These are phyloP conservation scores for Phragmatobia fuliginosa DNA, from an alignment of 2,888 invertebrate species.

Conservation along the genomic window DNA sequence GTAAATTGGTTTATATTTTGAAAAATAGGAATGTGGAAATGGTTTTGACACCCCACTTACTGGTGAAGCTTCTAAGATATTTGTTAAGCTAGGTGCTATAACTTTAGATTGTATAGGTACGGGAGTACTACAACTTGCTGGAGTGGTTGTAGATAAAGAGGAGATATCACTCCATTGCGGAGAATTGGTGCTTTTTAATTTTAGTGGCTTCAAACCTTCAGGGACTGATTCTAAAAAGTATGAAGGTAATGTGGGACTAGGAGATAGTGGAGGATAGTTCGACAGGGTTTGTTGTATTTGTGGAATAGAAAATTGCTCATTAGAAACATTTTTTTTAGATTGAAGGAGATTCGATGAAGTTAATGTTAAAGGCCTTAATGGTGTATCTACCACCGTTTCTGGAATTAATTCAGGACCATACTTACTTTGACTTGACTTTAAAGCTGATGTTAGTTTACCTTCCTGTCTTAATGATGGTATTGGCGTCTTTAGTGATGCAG, in stretches of 20 bases:
- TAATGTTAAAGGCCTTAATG: background rate
- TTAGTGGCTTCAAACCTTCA: background rate
- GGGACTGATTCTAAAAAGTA: background rate
- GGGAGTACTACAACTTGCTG: background rate
- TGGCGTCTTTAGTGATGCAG: background rate
- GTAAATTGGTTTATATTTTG: background rate
- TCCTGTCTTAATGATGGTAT: background rate
- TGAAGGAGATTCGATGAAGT: background rate
- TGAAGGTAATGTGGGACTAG: background rate
- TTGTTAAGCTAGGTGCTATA: background rate
- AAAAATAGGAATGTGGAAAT: background rate
- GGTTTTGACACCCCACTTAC: background rate
- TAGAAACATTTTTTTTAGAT: background rate
- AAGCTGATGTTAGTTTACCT: background rate
- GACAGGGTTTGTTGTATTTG: background rate
- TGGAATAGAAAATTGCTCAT: background rate
- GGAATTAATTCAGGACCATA: background rate
- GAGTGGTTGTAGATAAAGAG: background rate
- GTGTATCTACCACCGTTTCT: background rate
- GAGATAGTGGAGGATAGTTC: background rate
- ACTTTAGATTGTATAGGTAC: background rate
- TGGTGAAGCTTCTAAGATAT: background rate
- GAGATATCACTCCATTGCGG: background rate
- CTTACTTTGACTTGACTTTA: background rate
- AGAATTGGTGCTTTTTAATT: background rate